Base-by-base conservation (phyloP, 1,140 invertebrate genomes). In the Drosophila mojavensis region DNA sequence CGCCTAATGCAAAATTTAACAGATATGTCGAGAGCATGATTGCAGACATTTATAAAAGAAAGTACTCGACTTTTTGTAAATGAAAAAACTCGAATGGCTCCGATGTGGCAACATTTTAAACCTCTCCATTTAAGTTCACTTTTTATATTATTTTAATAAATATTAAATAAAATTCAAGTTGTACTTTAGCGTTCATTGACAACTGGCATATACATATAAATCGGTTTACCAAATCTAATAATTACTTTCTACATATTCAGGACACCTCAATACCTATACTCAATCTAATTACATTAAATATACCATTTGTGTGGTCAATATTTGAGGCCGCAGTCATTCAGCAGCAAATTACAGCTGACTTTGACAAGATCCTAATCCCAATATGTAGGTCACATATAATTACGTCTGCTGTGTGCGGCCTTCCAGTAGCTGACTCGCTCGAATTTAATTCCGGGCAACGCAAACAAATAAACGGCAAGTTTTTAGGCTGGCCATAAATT, bases 11-110 rank as follows among this genome's bases (percentile, higher is more conserved):
- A 5, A 11, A 11, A 20, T n/a, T 10, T 53, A 11, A 11, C 33
- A 63, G 20, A 7, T 53, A 53, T 51, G 39, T 53, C 10, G 51
- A 26, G 30, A 28, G 47, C 30, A 15, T 17, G 17, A 47, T 47
- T 45, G 41, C 36, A 43, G 11, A 2, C 4, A 43, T 45, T 24
- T 15, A 20, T 47, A 24, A 24, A 24, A 1, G 17, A 24, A 24
- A 24, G 5, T 9, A 2, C 9, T 24, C 20, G 15, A 20, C 45
- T 47, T 20, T 47, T 9, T 17, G 45, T 5, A 30, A 30, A 30
- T 30, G 20, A 24, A 24, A 24, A 24, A 24, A 24, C 1, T 24
- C 20, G 1, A 2, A 2, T 24, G 20, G 20, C 1, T 17, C 17
- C 17, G 20, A 24, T 24, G 20, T 24, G 20, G 20, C 20, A 24